A percentile compares a stretch with the other conserved stretches of the same genome.
Evolutionary conservation across 2,888 invertebrate species (phyloP).

Genomic region (Hirtodrosophila duncani): DNA sequence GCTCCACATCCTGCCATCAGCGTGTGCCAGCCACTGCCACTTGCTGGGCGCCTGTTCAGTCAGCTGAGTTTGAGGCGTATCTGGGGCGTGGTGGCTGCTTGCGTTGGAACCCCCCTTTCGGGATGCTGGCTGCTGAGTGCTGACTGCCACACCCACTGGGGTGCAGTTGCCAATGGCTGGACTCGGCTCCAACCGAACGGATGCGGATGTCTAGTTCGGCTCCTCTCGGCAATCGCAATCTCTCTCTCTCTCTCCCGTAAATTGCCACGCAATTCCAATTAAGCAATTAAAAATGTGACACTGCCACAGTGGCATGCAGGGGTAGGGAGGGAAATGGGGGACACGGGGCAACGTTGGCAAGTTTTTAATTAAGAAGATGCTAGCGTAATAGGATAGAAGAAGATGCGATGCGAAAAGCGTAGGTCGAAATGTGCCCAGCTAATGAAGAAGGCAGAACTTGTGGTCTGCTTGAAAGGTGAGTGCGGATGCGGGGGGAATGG

Average conservation of each 20-base stretch:
- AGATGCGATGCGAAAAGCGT: slow-evolving; percentile 73
- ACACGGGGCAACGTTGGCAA: slow-evolving; percentile 55
- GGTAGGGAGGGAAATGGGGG: background rate
- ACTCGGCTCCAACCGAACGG: no score
- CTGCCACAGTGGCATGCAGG: background rate
- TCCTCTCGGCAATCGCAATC: slow-evolving; percentile 2
- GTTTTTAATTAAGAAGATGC: slow-evolving; percentile 77
- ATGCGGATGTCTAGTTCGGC: slow-evolving; percentile 19
- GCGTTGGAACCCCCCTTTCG: slow-evolving; percentile 3
- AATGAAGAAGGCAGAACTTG: slow-evolving; percentile 69
- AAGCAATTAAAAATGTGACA: slow-evolving; percentile 74
- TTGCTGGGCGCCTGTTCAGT: slow-evolving; percentile 75
- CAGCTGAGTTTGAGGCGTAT: slow-evolving; percentile 79
- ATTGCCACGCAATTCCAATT: slow-evolving; percentile 70
- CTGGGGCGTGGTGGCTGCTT: slow-evolving; percentile 78
- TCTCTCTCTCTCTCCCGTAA: slow-evolving; percentile 18
- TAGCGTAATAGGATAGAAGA: slow-evolving; percentile 77
- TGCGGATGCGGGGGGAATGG: background rate
- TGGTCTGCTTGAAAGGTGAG: slow-evolving; percentile 6
- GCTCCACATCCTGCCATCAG: slow-evolving; percentile 3
- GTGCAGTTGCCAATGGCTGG: slow-evolving; percentile 9
- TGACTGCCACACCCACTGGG: slow-evolving; percentile 18
- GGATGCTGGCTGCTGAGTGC: slow-evolving; percentile 64
- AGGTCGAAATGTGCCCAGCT: slow-evolving; percentile 75
- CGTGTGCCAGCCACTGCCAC: slow-evolving; percentile 6